A percentile compares a stretch with the other conserved stretches of the same genome.
Evolutionary conservation across 2,113 vertebrate species (phyloP).

Genomic region (Gopherus flavomarginatus): DNA sequence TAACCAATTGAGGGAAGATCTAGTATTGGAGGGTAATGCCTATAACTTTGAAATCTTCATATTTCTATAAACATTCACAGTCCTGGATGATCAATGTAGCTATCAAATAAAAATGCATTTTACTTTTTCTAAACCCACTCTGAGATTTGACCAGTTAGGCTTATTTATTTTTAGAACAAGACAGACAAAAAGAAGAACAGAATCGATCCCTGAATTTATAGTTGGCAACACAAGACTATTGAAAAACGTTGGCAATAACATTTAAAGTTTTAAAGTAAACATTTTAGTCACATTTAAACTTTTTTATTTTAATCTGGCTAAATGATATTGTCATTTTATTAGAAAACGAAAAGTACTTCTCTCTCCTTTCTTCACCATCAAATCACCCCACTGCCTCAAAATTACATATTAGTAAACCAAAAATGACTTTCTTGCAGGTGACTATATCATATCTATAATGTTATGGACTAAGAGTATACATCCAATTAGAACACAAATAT

Average conservation of each 20-base stretch:
- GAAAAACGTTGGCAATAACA: background rate
- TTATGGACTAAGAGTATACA: background rate
- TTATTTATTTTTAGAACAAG: background rate
- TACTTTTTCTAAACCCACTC: background rate
- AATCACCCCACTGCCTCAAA: background rate
- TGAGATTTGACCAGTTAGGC: background rate
- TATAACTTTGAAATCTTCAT: background rate
- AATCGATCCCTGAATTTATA: background rate
- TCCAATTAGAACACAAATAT: background rate
- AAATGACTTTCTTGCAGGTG: background rate
- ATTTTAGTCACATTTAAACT: background rate
- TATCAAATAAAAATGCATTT: background rate
- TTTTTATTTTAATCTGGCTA: background rate
- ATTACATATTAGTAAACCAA: fast-evolving
- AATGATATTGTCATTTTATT: background rate
- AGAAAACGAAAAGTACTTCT: background rate
- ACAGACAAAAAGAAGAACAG: background rate
- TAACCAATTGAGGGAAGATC: background rate
- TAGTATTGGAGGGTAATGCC: background rate
- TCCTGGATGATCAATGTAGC: background rate
- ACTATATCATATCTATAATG: background rate
- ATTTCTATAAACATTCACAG: background rate
- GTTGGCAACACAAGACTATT: background rate
- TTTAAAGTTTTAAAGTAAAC: background rate
- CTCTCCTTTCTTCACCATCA: background rate